phyloP scores from a whole-genome alignment of 2,113 vertebrate genomes.

The Microcebus griseorufus region DNA sequence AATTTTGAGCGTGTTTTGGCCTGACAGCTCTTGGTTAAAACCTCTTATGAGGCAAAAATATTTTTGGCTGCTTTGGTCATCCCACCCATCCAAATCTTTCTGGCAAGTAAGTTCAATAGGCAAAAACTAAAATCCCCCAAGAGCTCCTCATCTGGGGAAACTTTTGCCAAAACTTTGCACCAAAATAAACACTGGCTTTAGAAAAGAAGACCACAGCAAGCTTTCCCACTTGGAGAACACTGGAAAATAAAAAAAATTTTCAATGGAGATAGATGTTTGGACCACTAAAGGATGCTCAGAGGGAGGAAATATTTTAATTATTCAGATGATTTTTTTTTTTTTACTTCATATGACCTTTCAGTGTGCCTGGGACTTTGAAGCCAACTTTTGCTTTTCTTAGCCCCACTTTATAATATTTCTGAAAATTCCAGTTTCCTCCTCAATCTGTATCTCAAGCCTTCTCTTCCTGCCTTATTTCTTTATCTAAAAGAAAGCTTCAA shows the following conservation, averaged over 20 bases:
- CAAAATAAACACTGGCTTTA: conserved; percentile 11
- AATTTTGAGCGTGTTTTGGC: background rate
- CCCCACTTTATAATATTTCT: background rate
- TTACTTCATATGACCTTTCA: background rate
- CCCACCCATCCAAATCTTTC: background rate
- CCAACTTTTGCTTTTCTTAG: background rate
- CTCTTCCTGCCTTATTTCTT: conserved; percentile 26
- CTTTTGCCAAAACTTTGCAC: conserved; percentile 10
- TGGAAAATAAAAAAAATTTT: conserved; percentile 33
- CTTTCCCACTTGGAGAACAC: background rate
- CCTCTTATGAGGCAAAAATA: background rate
- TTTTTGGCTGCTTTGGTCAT: background rate
- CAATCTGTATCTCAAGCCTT: background rate
- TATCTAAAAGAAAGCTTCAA: conserved; percentile 58
- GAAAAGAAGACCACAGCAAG: background rate
- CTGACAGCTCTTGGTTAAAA: conserved; percentile 17
- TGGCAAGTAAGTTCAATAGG: conserved; percentile 18
- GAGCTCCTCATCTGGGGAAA: background rate
- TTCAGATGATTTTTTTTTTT: background rate
- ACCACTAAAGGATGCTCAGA: background rate
- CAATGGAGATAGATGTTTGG: background rate
- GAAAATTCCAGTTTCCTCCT: background rate
- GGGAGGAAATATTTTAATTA: background rate
- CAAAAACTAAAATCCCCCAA: background rate
- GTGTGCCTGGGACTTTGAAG: background rate